Evolutionary conservation across 1,140 invertebrate species (phyloP).

Genomic region (Thrips palmi): DNA sequence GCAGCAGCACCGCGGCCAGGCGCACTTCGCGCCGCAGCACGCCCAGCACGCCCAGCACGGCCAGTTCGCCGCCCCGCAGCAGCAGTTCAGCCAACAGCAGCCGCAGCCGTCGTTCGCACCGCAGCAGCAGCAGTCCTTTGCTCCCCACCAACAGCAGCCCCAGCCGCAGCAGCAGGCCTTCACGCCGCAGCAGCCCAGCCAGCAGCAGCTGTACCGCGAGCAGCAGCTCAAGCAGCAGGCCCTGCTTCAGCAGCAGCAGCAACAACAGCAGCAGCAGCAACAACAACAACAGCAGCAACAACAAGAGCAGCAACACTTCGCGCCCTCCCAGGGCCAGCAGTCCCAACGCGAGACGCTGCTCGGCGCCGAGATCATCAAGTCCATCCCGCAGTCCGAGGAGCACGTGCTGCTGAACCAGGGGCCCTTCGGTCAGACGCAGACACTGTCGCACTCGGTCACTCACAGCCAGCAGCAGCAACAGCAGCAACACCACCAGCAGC

Average conservation of each 20-base stretch:
- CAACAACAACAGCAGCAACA: no score
- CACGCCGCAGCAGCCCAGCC: constrained; percentile 9
- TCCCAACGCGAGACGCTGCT: background rate
- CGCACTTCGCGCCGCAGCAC: constrained; percentile 1
- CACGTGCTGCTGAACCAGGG: no score
- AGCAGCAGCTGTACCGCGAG: constrained; percentile 1
- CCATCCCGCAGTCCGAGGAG: background rate
- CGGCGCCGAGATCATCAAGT: constrained; percentile 10
- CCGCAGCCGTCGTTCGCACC: constrained; percentile 7
- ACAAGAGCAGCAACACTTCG: constrained; percentile 9
- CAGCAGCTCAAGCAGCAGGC: constrained; percentile 2
- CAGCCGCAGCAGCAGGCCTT: constrained; percentile 10
- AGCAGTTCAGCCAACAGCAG: background rate
- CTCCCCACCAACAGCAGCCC: constrained; percentile 5
- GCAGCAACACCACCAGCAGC: constrained; percentile 1
- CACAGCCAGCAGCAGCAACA: background rate
- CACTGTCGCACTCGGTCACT: background rate
- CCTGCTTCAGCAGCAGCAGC: no score
- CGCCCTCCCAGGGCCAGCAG: constrained; percentile 6
- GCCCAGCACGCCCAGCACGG: background rate
- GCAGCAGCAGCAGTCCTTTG: constrained; percentile 3
- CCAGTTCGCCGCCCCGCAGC: background rate
- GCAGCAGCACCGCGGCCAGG: background rate
- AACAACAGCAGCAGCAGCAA: no score
- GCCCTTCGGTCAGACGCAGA: background rate